These are phyloP conservation scores for Mycetomoellerius zeteki DNA, from an alignment of 1,140 invertebrate genomes.

Conservation along the genomic window DNA sequence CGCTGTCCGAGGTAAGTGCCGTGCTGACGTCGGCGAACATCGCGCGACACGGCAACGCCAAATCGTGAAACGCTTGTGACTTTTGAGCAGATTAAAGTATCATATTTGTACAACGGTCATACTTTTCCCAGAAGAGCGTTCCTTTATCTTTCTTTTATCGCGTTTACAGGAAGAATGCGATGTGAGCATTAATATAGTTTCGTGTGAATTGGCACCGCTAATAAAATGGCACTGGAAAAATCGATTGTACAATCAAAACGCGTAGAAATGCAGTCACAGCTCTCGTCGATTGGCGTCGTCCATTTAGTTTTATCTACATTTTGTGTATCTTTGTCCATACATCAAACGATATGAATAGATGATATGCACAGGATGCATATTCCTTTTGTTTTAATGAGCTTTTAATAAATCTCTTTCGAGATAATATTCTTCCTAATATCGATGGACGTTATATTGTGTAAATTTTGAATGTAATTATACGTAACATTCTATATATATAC, in stretches of 20 bases:
- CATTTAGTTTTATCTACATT: not conserved
- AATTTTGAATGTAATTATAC: not conserved
- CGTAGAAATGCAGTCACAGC: not conserved
- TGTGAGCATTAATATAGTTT: not conserved
- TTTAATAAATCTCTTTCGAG: not conserved
- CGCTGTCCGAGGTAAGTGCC: conserved; percentile 22
- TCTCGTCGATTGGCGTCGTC: not conserved
- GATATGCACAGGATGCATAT: not conserved
- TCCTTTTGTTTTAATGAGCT: not conserved
- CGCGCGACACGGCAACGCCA: not conserved
- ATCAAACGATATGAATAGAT: not conserved
- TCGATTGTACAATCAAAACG: not conserved
- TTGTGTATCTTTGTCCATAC: too few species aligned
- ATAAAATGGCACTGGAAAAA: not conserved
- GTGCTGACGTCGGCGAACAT: not conserved
- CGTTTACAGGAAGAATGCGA: not conserved
- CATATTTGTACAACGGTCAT: not conserved
- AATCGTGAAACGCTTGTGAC: not conserved
- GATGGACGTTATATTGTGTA: not conserved
- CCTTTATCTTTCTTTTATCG: not conserved
- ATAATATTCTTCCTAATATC: not conserved
- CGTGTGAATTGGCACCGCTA: not conserved
- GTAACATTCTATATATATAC: too few species aligned
- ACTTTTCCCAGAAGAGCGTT: not conserved
- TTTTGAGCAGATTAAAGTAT: not conserved